phyloP scores from a whole-genome alignment of 2,888 invertebrate species.

The Sinodicranocentrus sp. region DNA sequence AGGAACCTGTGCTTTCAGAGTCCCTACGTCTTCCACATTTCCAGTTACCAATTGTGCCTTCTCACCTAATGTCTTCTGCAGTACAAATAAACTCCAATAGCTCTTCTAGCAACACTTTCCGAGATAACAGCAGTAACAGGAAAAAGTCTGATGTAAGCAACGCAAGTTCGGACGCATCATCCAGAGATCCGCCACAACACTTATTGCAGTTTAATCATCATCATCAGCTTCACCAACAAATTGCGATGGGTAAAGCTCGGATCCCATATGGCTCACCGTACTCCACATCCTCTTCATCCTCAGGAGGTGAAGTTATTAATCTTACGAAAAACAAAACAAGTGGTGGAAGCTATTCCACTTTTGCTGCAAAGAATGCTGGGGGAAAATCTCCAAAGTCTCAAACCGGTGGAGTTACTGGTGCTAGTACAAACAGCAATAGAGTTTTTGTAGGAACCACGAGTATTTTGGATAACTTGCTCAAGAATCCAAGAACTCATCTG shows the following conservation, averaged over 20 bases:
- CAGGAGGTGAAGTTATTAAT: conserved; percentile 71
- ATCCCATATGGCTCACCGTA: conserved; percentile 75
- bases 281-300: conserved; percentile 71
- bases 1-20: conserved; percentile 72
- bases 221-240: conserved; percentile 72
- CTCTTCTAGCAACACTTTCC: conserved; percentile 63
- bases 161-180: conserved; percentile 63
- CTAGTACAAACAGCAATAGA: conserved; percentile 72
- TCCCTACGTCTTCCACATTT: conserved; percentile 72
- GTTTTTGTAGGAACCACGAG: conserved; percentile 75
- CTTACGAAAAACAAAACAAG: conserved; percentile 73
- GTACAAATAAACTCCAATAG: conserved; percentile 76
- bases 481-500: conserved; percentile 74
- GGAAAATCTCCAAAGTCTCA: conserved; percentile 72
- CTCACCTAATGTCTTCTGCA: conserved; percentile 76
- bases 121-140: conserved; percentile 67
- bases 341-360: conserved; percentile 67
- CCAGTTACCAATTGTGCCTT: conserved; percentile 74
- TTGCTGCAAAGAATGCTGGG: conserved; percentile 66
- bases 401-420: conserved; percentile 51
- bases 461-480: conserved; percentile 77
- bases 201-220: conserved; percentile 72
- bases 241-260: conserved; percentile 70
- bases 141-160: conserved; percentile 70
- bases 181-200: conserved; percentile 65